Base-by-base conservation (phyloP, 1,140 invertebrate genomes). In the Drosophila lacteicornis region DNA sequence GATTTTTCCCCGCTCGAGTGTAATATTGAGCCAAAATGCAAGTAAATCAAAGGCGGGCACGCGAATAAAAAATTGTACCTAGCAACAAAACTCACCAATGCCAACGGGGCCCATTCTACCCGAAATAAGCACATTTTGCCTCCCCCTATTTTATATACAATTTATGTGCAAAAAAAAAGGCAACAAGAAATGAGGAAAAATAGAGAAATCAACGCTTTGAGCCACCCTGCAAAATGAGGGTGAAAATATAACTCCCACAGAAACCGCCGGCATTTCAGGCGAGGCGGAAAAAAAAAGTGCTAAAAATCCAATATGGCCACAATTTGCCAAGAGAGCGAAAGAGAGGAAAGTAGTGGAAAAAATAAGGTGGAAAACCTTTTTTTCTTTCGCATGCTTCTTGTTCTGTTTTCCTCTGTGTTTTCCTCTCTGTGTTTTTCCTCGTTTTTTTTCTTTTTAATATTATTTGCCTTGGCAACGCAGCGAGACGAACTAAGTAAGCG, bases 231-330 rank as follows among this genome's bases (percentile, higher is more conserved):
- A 69, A 71, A 70, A 58, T 68, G 87, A 88, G 88, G 88, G 87
- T 91, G 87, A 75, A 68, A 77, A 45, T 25, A 58, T 62, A 50
- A 73, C 82, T 70, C 82, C 84, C 80, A 84, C 69, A 75, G 36
- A 88, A 88, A 85, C 85, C 85, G 80, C 85, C 86, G 86, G 86
- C 85, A 85, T 90, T 85, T 82, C 53, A 56, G 77, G 51, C 73
- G 55, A 66, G 71, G 68, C 68, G 68, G 56, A 66, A 67, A 67
- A 82, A 82, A 19, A 86, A 70, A 75, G 65, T 67, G 80, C 84
- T 88, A 90, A 88, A 87, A 91, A 90, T 90, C 86, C 85, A 90
- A 90, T 90, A 90, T 90, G 85, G 85, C 85, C 88, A 90, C 85
- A 90, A 85, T 90, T 90, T 90, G 85, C 85, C 62, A 47, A 56